phyloP scores from a whole-genome alignment of 2,797 vertebrate genomes.

The Arremon brunneinucha region DNA sequence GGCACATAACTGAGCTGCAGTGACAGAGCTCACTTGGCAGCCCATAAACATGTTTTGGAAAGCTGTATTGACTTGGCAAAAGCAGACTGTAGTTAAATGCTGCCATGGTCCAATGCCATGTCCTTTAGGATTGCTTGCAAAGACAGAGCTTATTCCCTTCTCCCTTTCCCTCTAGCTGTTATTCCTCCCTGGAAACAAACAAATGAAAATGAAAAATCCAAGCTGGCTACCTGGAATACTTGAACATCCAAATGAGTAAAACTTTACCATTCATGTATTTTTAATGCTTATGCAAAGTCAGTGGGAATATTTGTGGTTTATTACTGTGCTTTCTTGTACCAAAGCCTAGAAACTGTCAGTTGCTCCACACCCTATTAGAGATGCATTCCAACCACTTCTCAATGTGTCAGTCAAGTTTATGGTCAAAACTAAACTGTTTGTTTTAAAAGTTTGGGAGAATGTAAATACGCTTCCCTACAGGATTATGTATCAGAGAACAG shows the following conservation, averaged over 20 bases:
- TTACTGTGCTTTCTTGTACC: slow-evolving; percentile 4
- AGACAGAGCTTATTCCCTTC: background rate
- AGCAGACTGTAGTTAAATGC: background rate
- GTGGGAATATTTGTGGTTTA: background rate
- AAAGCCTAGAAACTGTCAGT: background rate
- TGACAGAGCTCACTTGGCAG: background rate
- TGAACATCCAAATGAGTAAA: background rate
- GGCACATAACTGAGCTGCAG: background rate
- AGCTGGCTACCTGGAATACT: background rate
- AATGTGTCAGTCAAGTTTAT: background rate
- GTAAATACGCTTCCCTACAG: background rate
- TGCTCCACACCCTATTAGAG: background rate
- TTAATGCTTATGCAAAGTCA: slow-evolving; percentile 17
- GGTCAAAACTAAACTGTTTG: background rate
- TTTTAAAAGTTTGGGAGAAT: background rate
- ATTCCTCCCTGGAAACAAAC: background rate
- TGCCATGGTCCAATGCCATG: background rate
- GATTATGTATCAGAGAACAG: background rate
- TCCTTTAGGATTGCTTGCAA: background rate
- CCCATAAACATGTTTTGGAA: background rate
- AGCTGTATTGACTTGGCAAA: background rate
- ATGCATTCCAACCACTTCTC: background rate
- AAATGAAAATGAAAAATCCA: background rate
- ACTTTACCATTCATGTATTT: background rate
- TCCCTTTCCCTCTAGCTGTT: background rate